phyloP scores from a whole-genome alignment of 2,888 invertebrate genomes.

The Leptinotarsa tumamoca region DNA sequence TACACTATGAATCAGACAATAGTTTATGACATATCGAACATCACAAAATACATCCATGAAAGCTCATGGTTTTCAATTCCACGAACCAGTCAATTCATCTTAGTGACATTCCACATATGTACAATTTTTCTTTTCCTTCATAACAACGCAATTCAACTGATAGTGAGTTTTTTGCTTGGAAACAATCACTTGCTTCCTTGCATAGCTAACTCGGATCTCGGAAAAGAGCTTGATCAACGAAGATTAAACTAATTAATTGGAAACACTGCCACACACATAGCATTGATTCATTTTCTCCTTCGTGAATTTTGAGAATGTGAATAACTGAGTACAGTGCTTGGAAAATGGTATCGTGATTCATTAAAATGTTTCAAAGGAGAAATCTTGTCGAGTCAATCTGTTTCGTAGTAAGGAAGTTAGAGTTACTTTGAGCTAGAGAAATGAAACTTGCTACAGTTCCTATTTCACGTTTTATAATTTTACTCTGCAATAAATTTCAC shows the following conservation, averaged over 20 bases:
- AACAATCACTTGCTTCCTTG: conserved; percentile 45
- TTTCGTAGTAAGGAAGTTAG: not conserved
- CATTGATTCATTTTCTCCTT: conserved; percentile 24
- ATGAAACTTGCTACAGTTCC: too few species aligned
- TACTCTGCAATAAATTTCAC: too few species aligned
- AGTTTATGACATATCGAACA: too few species aligned
- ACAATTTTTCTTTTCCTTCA: not conserved
- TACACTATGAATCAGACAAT: too few species aligned
- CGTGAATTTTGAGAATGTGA: conserved; percentile 25
- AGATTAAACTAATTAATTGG: conserved; percentile 49
- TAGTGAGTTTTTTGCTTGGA: conserved; percentile 31
- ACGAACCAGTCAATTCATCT: not conserved
- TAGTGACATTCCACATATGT: not conserved
- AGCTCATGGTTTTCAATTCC: not conserved
- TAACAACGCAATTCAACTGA: not conserved
- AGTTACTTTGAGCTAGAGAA: too few species aligned
- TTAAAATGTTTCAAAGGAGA: not conserved
- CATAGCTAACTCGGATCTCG: conserved; percentile 48
- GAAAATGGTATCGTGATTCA: conserved; percentile 12
- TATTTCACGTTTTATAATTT: too few species aligned
- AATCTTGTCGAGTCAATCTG: not conserved
- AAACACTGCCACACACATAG: conserved; percentile 43
- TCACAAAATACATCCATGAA: too few species aligned
- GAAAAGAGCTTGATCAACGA: conserved; percentile 41
- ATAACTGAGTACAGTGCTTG: conserved; percentile 11